Evolutionary conservation across 2,113 vertebrate genomes (phyloP).

Genomic region (Piaya cayana): DNA sequence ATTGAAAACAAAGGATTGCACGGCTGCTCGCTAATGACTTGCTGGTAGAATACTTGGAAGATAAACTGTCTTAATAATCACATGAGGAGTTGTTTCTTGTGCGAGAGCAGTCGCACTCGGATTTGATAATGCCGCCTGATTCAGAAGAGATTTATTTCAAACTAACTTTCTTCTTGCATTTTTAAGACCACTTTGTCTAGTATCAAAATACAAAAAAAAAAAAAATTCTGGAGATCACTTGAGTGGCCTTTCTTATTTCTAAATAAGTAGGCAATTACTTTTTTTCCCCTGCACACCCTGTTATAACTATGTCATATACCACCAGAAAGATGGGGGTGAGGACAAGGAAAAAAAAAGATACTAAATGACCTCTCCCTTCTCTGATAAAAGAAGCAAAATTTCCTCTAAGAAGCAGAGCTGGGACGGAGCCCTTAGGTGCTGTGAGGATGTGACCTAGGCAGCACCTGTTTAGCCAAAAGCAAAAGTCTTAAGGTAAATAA

Average conservation of each 20-base stretch:
- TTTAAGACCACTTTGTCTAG: background rate
- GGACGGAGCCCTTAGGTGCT: background rate
- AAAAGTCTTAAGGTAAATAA: background rate
- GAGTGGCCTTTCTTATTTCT: background rate
- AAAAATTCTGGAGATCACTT: background rate
- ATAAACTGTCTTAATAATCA: background rate
- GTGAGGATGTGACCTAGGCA: background rate
- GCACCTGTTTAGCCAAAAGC: background rate
- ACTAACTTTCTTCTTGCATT: background rate
- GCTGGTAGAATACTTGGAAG: background rate
- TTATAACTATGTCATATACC: background rate
- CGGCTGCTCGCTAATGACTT: background rate
- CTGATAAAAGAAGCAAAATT: background rate
- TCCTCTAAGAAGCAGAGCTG: background rate
- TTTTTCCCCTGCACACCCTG: fast-evolving
- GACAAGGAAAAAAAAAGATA: background rate
- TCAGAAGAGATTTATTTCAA: background rate
- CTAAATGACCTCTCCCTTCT: background rate
- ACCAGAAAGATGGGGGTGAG: background rate
- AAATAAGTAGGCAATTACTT: background rate
- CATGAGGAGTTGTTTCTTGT: background rate
- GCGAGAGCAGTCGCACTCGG: background rate
- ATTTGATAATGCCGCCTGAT: background rate
- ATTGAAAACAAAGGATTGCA: background rate
- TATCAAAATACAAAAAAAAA: background rate